Evolutionary conservation across 2,888 invertebrate species (phyloP).

Genomic region (Coelogynopora nodosa): DNA sequence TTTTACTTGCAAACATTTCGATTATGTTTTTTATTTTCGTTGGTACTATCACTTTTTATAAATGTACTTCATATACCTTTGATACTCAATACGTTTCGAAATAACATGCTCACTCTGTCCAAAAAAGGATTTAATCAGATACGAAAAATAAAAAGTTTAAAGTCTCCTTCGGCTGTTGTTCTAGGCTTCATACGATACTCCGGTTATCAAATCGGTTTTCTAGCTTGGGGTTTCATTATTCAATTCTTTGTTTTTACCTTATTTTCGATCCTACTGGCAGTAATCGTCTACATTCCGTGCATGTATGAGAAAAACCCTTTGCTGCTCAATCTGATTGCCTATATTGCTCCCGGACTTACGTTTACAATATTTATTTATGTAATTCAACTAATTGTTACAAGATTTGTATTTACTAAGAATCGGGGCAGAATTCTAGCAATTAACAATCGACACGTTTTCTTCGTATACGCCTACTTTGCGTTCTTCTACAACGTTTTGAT

Average conservation of each 20-base stretch:
- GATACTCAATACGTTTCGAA: background rate
- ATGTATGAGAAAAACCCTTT: background rate
- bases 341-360: background rate
- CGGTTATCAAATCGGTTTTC: background rate
- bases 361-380: constrained; percentile 16
- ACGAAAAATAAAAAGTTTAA: background rate
- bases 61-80: background rate
- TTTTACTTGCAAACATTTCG: background rate
- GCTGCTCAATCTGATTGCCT: background rate
- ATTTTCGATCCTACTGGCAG: background rate
- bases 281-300: background rate
- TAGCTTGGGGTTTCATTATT: background rate
- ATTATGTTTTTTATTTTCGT: background rate
- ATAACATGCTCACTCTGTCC: background rate
- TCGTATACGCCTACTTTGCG: constrained; percentile 35
- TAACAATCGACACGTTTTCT: constrained; percentile 29
- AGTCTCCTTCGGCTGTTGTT: background rate
- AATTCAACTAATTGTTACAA: background rate
- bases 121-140: background rate
- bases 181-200: background rate
- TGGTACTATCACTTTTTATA: background rate
- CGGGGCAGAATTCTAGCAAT: background rate
- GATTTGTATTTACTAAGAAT: constrained; percentile 36
- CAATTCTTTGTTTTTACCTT: background rate
- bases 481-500: constrained; percentile 37